Evolutionary conservation across 2,888 invertebrate species (phyloP), one percentile per base, ranked within the genome.

Genomic region (Archips crataeganus): DNA sequence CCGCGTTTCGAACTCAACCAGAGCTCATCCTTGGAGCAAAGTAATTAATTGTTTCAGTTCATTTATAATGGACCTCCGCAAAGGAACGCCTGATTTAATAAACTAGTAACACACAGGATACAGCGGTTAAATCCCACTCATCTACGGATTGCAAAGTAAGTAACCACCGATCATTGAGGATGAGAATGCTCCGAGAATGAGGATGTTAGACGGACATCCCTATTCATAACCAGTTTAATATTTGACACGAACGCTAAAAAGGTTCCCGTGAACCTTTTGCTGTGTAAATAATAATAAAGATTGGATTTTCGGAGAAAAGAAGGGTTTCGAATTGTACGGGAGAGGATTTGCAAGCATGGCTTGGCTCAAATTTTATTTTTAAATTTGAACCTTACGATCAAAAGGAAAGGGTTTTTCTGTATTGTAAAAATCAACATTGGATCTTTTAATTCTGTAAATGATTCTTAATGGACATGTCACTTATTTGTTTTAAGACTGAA

Each of bases 241-340:
- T 39, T 60, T 36, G 36, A 39, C 60, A 39, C 60, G 36, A 60
- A 39, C 39, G 60, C 60, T 60, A 60, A 60, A 60, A 60, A 8
- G 60, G 60, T 60, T 36, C 13, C 60, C 36, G n/a, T 13, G 39
- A 60, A 60, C 60, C 60, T 60, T 60, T 34, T n/a, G 39, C 60
- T 60, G 60, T n/a, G 36, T 60, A 60, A 60, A 60, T 60, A 60
- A 60, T 60, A 60, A 60, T 60, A 60, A 60, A 60, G 60, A 60
- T 60, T n/a, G n/a, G 60, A 60, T 60, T 34, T 60, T n/a, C 34
- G 36, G 60, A n/a, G 39, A 36, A 60, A 60, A 60, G 57, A 57
- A 32, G 57, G 57, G 57, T 32, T 57, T 57, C 32, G 11, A 57
- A 57, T 57, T 57, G 57, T 57, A 57, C 57, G 57, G 57, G 57